These are phyloP conservation scores for Myiotriccus ornatus DNA, from an alignment of 2,797 vertebrate genomes.

Conservation along the genomic window DNA sequence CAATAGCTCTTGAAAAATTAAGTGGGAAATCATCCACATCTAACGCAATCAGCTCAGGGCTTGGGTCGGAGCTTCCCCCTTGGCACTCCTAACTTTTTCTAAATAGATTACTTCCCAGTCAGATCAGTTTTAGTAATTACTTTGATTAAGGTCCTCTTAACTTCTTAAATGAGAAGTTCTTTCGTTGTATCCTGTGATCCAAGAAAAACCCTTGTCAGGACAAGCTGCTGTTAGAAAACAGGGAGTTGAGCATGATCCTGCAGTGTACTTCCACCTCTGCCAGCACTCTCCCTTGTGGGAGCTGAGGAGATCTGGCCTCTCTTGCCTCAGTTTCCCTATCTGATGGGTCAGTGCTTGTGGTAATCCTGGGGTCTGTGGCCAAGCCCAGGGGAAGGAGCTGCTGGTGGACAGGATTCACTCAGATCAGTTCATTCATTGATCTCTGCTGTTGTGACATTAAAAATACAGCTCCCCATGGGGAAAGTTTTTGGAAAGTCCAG, in stretches of 20 bases:
- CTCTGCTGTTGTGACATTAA: not conserved
- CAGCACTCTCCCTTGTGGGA: rapidly evolving
- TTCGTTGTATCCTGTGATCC: not conserved
- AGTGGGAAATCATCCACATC: not conserved
- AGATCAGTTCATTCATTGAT: not conserved
- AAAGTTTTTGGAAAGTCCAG: not conserved
- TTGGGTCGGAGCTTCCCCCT: not conserved
- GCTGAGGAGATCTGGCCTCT: not conserved
- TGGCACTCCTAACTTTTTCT: conserved; percentile 2
- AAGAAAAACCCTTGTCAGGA: not conserved
- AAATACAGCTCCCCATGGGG: not conserved
- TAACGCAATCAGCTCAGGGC: not conserved
- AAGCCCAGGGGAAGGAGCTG: not conserved
- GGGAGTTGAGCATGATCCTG: not conserved
- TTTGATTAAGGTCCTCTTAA: conserved; percentile 8
- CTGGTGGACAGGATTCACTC: not conserved
- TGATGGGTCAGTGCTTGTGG: not conserved
- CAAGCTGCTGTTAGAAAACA: not conserved
- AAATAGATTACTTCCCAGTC: conserved; percentile 29
- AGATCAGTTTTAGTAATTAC: conserved; percentile 32
- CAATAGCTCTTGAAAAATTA: conserved; percentile 32
- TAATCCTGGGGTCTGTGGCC: rapidly evolving
- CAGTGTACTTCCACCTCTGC: not conserved
- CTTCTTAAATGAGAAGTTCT: not conserved
- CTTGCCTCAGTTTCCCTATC: not conserved